phyloP scores from a whole-genome alignment of 2,113 vertebrate genomes.

The Neolamprologus caudopunctatus region DNA sequence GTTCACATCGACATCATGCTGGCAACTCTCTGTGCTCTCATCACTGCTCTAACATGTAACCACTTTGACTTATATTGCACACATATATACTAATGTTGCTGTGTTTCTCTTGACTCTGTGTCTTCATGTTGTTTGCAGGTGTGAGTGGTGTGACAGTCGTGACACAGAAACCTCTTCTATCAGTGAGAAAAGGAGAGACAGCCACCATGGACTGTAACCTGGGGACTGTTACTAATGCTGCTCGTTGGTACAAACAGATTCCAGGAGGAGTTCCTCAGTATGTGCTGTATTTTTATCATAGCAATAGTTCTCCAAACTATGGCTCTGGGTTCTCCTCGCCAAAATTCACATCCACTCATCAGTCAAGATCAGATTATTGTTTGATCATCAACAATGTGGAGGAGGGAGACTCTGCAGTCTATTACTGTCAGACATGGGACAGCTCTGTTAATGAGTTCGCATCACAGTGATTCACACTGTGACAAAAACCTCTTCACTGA shows the following conservation, averaged over 20 bases:
- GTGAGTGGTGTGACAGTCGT: fast-evolving
- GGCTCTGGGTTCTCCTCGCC: fast-evolving
- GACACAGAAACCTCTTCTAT: fast-evolving
- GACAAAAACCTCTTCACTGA: conserved; percentile 31
- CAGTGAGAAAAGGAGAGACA: background rate
- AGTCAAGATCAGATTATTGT: fast-evolving
- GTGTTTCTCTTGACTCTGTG: fast-evolving
- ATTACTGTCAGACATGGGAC: fast-evolving
- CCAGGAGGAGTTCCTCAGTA: fast-evolving
- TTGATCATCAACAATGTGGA: too few relatives aligned
- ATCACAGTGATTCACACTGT: background rate
- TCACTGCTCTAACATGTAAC: background rate
- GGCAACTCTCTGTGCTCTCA: fast-evolving
- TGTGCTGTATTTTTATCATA: fast-evolving
- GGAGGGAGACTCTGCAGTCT: too few relatives aligned
- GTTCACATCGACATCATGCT: fast-evolving
- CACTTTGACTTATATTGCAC: fast-evolving
- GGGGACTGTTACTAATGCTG: fast-evolving
- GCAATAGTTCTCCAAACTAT: fast-evolving
- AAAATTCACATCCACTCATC: too few relatives aligned
- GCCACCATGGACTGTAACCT: background rate
- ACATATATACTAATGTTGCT: fast-evolving
- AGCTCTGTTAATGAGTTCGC: fast-evolving
- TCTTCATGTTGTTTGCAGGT: fast-evolving
- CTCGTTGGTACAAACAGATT: fast-evolving